Evolutionary conservation across 1,140 invertebrate genomes (phyloP), one percentile per base, ranked within the genome.

Genomic region (Centruroides vittatus): DNA sequence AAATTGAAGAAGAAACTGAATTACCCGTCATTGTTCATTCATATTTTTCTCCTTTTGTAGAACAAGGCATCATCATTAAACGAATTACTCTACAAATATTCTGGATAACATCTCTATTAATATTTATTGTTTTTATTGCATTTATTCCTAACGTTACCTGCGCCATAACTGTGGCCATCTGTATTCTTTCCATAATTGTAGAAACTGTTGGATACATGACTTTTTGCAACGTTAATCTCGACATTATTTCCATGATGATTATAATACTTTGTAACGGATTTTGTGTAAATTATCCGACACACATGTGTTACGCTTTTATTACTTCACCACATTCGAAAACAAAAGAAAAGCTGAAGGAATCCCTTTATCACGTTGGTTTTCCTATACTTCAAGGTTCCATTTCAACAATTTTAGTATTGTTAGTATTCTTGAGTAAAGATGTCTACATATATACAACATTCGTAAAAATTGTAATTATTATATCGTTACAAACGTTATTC

Each of bases 211-310:
- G 93, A 1, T 96, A 95, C 75, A 94, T 98, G 88, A 84, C 90
- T 0, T 76, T 95, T 1, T 97, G 93, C 92, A 83, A 85, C 65
- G 89, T 98, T 1, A 93, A 91, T 70, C 76, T 98, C 46, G 93
- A 96, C 72, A 92, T 92, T 5, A 94, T 98, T 67, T 96, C 93
- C 0, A 98, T 97, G 93, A 96, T 98, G 49, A 96, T 97, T 69
- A 78, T 98, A 3, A 96, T 98, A 54, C 97, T 98, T 93, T 95
- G 92, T 70, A 94, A 97, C 46, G 94, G 94, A 49, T 97, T 97
- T 75, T 95, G 90, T 5, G 91, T 98, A 0, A 93, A 98, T 70
- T 98, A 95, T 72, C 93, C 91, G 0, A 93, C 93, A 4, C 94
- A 98, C 70, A 96, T 97, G 51, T 94, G 91, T 67, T 95, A 98